These are phyloP conservation scores for Cyprinodon tularosa DNA, from an alignment of 2,113 vertebrate species.

Conservation along the genomic window DNA sequence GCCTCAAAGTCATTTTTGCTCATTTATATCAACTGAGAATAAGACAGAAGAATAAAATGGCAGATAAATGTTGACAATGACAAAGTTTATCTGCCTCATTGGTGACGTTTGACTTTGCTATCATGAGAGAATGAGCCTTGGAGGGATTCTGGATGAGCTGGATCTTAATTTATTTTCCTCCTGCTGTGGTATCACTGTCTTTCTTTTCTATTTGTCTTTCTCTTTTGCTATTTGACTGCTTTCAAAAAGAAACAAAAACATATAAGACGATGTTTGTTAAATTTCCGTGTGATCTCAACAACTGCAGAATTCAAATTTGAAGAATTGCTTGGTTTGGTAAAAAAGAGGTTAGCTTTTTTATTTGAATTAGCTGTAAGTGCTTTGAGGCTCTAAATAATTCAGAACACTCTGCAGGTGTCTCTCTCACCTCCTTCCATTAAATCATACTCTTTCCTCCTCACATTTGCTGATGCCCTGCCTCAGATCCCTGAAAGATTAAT, in stretches of 20 bases:
- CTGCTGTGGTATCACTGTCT: constrained; percentile 14
- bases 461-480: constrained; percentile 26
- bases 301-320: neutral
- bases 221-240: neutral
- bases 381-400: constrained; percentile 57
- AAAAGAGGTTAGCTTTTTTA: constrained; percentile 22
- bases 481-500: constrained; percentile 74
- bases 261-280: neutral
- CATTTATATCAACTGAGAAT: constrained; percentile 15
- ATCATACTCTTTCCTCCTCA: constrained; percentile 36
- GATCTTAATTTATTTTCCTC: neutral
- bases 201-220: constrained; percentile 12
- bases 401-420: constrained; percentile 49
- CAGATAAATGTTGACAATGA: constrained; percentile 45
- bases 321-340: neutral
- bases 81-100: constrained; percentile 44
- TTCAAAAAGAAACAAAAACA: neutral
- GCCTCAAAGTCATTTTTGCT: neutral
- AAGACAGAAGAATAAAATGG: constrained; percentile 35
- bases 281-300: neutral
- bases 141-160: constrained; percentile 32
- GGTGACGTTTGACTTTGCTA: constrained; percentile 38
- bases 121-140: constrained; percentile 28
- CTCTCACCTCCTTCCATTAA: constrained; percentile 46
- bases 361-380: constrained; percentile 31